Percentiles rank a stretch among this genome's conserved stretches.
phyloP scores from a whole-genome alignment of 2,888 invertebrate species.

The Xanthia icteritia region DNA sequence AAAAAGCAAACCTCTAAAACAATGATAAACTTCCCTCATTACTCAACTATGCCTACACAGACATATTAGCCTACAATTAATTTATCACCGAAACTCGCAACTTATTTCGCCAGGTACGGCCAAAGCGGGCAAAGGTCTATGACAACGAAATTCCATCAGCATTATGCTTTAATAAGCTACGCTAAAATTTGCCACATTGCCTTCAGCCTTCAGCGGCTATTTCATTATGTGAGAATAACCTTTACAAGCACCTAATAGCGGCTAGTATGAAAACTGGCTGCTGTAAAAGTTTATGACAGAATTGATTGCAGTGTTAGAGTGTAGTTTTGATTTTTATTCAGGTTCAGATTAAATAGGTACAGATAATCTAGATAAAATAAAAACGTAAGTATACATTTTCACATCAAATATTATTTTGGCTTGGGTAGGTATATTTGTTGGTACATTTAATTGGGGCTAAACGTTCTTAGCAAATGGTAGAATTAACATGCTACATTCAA shows the following conservation, averaged over 20 bases:
- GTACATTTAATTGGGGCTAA: too few relatives aligned
- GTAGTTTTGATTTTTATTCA: constrained; percentile 8
- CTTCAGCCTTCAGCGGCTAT: constrained; percentile 75
- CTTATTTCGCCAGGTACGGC: constrained; percentile 48
- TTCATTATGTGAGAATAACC: constrained; percentile 75
- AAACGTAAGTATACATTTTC: too few relatives aligned
- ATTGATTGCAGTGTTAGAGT: constrained; percentile 7
- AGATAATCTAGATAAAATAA: not conserved
- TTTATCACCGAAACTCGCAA: constrained; percentile 53
- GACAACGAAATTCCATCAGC: constrained; percentile 85
- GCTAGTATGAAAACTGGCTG: constrained; percentile 32
- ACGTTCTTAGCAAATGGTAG: not conserved
- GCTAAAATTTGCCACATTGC: constrained; percentile 78
- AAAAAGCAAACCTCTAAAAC: constrained; percentile 9
- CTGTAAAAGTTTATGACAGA: constrained; percentile 40
- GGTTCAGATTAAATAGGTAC: not conserved
- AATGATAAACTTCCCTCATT: constrained; percentile 36
- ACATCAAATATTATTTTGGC: too few relatives aligned
- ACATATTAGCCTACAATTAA: constrained; percentile 54
- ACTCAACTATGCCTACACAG: constrained; percentile 34
- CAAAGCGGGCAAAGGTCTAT: constrained; percentile 67
- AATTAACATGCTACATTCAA: not conserved
- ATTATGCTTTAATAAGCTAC: constrained; percentile 83
- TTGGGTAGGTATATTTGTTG: too few relatives aligned
- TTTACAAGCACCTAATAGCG: constrained; percentile 57